Evolutionary conservation across 2,797 vertebrate genomes (phyloP), one percentile per base, ranked within the genome.

Genomic region (Microchirus variegatus): DNA sequence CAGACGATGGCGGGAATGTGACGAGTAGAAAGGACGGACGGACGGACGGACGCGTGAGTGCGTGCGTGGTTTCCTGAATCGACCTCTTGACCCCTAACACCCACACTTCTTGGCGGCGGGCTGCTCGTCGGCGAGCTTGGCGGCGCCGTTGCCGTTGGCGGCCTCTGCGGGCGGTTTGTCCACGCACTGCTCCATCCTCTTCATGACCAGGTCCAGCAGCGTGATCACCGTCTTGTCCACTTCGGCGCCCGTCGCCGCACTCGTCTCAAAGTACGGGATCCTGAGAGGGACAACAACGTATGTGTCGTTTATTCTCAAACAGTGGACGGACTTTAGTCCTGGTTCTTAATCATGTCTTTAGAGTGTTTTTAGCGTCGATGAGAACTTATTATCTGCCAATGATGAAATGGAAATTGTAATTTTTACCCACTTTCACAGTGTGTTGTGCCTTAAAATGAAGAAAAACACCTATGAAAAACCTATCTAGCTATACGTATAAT

Each of bases 201-300:
- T 96, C 97, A 98, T 98, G 66, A 98, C 96, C 91, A 98, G 95
- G 90, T 98, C 97, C 88, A 98, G 82, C 58, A 98, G 94, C 0
- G 90, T 95, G 57, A 95, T 92, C 77, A 98, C 96, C 0, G 96
- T 93, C 75, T 94, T 94, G 67, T 96, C 96, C 74, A 98, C 95
- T 36, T 95, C 94, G 7, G 90, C 89, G 0, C 97, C 96, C 0
- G 95, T 96, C 0, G 97, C 97, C 0, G 97, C 96, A 1, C 96
- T 98, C 0, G 97, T 98, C 91, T 98, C 96, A 40, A 97, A 96
- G 92, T 98, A 98, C 0, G 95, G 96, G 65, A 98, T 96, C 70
- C 97, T 98, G 72, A 0, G 3, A 40, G n/a, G 18, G n/a, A n/a
- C 9, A 60, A 44, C 5, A n/a, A n/a, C n/a, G n/a, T n/a, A n/a